Percentiles rank a stretch among this genome's conserved stretches.
Evolutionary conservation across 1,140 invertebrate genomes (phyloP).

Genomic region (Apis cerana): DNA sequence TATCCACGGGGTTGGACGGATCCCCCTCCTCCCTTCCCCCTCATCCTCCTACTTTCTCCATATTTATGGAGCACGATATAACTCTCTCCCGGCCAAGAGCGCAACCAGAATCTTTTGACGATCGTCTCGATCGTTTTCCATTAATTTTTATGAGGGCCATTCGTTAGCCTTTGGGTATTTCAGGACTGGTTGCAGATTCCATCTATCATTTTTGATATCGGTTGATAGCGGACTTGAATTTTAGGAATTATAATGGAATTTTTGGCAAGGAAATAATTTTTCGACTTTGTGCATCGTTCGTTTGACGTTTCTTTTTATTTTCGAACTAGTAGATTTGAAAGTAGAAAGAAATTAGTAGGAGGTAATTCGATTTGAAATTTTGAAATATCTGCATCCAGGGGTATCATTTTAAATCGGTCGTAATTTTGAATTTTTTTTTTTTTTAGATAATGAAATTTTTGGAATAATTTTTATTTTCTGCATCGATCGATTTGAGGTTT

Average conservation of each 20-base stretch:
- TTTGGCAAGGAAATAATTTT: too few relatives aligned
- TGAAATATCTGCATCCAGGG: too few relatives aligned
- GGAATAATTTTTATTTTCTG: neutral
- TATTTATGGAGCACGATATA: neutral
- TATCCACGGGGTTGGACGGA: constrained; percentile 43
- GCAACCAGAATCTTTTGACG: neutral
- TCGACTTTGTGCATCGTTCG: too few relatives aligned
- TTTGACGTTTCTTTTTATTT: too few relatives aligned
- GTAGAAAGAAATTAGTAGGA: too few relatives aligned
- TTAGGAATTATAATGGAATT: neutral
- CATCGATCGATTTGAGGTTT: neutral
- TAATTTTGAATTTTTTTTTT: too few relatives aligned
- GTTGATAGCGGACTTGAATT: neutral
- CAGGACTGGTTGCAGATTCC: neutral
- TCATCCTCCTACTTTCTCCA: constrained; percentile 6
- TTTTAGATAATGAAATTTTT: too few relatives aligned
- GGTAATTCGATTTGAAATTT: neutral
- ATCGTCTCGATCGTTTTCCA: neutral
- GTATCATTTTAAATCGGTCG: too few relatives aligned
- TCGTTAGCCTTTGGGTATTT: neutral
- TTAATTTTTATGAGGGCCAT: neutral
- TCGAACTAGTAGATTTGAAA: too few relatives aligned
- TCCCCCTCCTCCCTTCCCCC: constrained; percentile 6
- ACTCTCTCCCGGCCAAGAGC: neutral
- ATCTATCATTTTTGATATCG: neutral